A percentile compares a stretch with the other conserved stretches of the same genome.
phyloP scores from a whole-genome alignment of 2,888 invertebrate species.

The Oscheius myriophilus region DNA sequence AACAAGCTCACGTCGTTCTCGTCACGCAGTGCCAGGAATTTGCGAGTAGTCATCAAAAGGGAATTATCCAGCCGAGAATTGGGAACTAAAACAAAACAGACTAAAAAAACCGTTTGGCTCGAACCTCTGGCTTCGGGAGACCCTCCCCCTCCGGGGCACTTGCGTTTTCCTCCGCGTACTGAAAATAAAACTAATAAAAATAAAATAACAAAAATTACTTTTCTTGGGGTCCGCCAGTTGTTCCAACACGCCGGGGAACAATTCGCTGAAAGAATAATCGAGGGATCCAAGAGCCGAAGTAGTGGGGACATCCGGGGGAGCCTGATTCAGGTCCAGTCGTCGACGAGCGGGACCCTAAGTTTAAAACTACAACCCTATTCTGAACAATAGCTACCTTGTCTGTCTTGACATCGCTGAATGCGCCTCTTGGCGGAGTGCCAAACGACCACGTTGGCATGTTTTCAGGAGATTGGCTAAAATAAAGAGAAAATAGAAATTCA shows the following conservation, averaged over 20 bases:
- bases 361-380: no score
- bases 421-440: neutral
- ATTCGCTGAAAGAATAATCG: no score
- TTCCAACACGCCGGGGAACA: neutral
- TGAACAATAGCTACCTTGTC: conserved; percentile 4
- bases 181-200: neutral
- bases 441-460: neutral
- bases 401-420: conserved; percentile 1
- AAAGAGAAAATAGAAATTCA: no score
- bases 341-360: no score
- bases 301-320: no score
- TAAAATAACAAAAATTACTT: neutral
- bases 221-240: neutral
- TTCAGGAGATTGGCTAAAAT: conserved; percentile 13
- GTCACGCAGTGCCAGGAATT: conserved; percentile 55
- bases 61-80: conserved; percentile 58
- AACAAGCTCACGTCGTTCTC: conserved; percentile 31
- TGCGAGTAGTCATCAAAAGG: conserved; percentile 59
- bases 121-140: no score
- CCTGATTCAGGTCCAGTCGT: no score
- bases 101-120: no score
- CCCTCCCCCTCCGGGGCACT: neutral
- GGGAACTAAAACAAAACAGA: no score
- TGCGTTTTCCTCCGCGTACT: conserved; percentile 19
- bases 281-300: no score